Percentiles rank a stretch among this genome's conserved stretches.
phyloP scores from a whole-genome alignment of 2,797 vertebrate species.

The Uromys caudimaculatus region DNA sequence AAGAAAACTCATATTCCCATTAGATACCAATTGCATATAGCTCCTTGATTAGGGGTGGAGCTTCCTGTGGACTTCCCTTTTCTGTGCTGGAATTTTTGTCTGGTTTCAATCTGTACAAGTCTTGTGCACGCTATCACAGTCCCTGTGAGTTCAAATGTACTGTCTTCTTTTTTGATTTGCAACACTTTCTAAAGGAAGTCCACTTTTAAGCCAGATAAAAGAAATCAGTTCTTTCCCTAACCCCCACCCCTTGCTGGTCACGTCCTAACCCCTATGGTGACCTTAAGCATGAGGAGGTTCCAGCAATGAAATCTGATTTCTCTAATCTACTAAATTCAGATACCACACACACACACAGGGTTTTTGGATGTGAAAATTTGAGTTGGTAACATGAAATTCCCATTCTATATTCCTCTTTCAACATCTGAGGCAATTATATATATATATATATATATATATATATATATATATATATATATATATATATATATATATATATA shows the following conservation, averaged over 20 bases:
- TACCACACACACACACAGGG: neutral
- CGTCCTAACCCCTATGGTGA: neutral
- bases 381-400: neutral
- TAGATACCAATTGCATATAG: neutral
- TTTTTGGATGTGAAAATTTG: constrained; percentile 13
- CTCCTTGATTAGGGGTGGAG: neutral
- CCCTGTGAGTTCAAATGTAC: neutral
- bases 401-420: neutral
- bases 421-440: neutral
- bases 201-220: neutral
- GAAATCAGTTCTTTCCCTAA: neutral
- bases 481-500: no score
- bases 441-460: no score
- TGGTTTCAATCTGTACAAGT: neutral
- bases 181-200: constrained; percentile 1
- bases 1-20: neutral
- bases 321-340: neutral
- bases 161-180: constrained; percentile 8
- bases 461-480: no score
- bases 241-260: neutral
- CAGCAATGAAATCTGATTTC: constrained; percentile 11
- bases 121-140: neutral
- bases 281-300: neutral
- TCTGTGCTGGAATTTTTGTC: neutral
- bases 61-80: neutral